A percentile compares a stretch with the other conserved stretches of the same genome.
Evolutionary conservation across 2,797 vertebrate species (phyloP).

Genomic region (Molossus molossus): DNA sequence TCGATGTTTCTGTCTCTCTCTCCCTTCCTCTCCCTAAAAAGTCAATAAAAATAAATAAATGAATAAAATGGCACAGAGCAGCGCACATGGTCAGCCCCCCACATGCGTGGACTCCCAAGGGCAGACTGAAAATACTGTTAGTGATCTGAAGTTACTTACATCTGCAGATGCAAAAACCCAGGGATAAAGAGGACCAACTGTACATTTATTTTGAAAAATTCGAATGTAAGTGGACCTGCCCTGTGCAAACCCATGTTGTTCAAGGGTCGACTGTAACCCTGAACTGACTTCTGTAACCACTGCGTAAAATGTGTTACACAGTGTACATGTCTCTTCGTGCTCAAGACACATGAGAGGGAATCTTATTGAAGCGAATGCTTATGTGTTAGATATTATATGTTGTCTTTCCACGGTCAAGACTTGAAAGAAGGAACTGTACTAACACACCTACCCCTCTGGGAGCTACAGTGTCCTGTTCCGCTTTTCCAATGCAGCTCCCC

Average conservation of each 20-base stretch:
- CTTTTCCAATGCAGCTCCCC: constrained; percentile 91
- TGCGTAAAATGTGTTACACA: not conserved
- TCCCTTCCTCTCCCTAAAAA: too few species aligned
- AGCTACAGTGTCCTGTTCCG: fast-evolving
- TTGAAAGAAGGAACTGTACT: not conserved
- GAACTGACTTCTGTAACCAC: not conserved
- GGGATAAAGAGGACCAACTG: not conserved
- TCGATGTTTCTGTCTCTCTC: too few species aligned
- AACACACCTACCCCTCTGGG: not conserved
- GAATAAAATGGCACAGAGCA: not conserved
- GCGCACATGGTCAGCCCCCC: not conserved
- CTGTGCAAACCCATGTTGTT: not conserved
- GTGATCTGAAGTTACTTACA: not conserved
- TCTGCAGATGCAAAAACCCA: not conserved
- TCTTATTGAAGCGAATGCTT: fast-evolving
- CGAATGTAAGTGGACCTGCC: not conserved
- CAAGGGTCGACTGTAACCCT: not conserved
- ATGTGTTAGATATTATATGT: fast-evolving
- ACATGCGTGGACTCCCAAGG: not conserved
- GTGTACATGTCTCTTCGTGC: not conserved
- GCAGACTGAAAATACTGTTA: not conserved
- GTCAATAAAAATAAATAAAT: too few species aligned
- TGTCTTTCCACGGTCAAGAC: not conserved
- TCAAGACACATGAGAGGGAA: not conserved
- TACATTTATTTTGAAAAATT: not conserved